Conservation (phyloP, 1,140 invertebrate species). For the Drosophila prosaltans region DNA sequence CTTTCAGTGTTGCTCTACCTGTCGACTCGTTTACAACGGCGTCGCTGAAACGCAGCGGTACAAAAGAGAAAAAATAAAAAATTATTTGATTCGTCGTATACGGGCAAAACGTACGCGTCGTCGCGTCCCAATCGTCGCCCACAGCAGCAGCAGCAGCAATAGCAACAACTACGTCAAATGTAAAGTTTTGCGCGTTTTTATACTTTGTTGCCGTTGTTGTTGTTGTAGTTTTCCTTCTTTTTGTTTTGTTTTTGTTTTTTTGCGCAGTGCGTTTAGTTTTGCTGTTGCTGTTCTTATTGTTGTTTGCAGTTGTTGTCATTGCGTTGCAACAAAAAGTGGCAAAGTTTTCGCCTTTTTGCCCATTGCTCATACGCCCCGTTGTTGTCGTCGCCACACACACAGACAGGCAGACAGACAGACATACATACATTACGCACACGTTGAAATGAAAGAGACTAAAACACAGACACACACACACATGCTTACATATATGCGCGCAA, state of each 20-base stretch:
- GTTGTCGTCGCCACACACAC: constrained; percentile 50
- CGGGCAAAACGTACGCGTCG: constrained; percentile 34
- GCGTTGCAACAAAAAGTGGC: constrained; percentile 63
- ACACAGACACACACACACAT: constrained; percentile 21
- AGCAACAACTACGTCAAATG: constrained; percentile 39
- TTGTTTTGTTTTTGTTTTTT: constrained; percentile 46
- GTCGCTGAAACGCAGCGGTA: constrained; percentile 44
- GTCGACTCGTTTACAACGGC: constrained; percentile 62
- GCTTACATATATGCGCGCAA: constrained; percentile 23
- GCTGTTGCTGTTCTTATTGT: constrained; percentile 29
- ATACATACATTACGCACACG: constrained; percentile 1
- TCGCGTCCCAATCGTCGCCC: constrained; percentile 35
- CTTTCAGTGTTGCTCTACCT: constrained; percentile 63
- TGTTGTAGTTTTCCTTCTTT: constrained; percentile 32
- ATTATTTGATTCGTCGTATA: constrained; percentile 29
- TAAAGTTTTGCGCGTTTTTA: constrained; percentile 61
- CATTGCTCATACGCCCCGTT: constrained; percentile 77
- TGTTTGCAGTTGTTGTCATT: constrained; percentile 24
- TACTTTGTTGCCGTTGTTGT: constrained; percentile 11
- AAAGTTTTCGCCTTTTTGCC: constrained; percentile 67
- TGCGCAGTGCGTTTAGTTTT: constrained; percentile 51
- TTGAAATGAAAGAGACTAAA: constrained; percentile 6
- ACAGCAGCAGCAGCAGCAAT: constrained; percentile 35
- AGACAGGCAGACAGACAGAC: background rate
- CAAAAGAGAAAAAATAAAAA: constrained; percentile 41